Conservation (phyloP, 1,140 invertebrate genomes). For the Ericerus pela region DNA sequence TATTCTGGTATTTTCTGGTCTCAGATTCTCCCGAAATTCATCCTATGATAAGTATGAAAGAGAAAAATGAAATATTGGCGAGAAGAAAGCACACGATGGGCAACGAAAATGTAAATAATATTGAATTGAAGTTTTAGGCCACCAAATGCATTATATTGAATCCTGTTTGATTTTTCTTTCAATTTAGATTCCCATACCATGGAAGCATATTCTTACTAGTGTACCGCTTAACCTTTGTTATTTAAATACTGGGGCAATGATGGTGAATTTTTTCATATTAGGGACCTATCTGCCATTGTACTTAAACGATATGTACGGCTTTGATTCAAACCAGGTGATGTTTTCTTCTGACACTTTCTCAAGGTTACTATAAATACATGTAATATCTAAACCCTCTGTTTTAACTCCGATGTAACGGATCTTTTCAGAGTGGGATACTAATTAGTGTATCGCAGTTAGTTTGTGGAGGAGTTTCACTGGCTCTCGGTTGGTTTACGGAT, state of each 20-base stretch:
- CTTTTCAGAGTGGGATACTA: no score
- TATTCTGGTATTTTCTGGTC: slow-evolving; percentile 53
- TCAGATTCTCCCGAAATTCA: slow-evolving; percentile 61
- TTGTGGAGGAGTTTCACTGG: no score
- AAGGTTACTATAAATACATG: no score
- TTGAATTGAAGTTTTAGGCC: not conserved
- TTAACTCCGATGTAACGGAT: no score
- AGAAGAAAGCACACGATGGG: not conserved
- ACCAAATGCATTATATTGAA: not conserved
- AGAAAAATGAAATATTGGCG: slow-evolving; percentile 41
- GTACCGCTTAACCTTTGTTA: slow-evolving; percentile 60
- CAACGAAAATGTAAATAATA: not conserved
- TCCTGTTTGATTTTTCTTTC: not conserved
- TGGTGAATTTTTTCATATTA: slow-evolving; percentile 74
- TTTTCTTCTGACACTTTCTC: no score
- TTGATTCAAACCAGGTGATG: not conserved
- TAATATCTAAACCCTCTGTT: no score
- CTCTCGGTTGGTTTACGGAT: no score
- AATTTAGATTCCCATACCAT: slow-evolving; percentile 44
- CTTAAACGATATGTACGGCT: slow-evolving; percentile 61
- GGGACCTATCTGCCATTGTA: slow-evolving; percentile 74
- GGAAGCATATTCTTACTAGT: slow-evolving; percentile 54
- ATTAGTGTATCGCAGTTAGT: no score
- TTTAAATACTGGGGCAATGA: slow-evolving; percentile 57
- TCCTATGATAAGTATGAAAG: slow-evolving; percentile 53